Evolutionary conservation across 2,888 invertebrate genomes (phyloP), one percentile per base, ranked within the genome.

Genomic region (Malthinus seriepunctatus): DNA sequence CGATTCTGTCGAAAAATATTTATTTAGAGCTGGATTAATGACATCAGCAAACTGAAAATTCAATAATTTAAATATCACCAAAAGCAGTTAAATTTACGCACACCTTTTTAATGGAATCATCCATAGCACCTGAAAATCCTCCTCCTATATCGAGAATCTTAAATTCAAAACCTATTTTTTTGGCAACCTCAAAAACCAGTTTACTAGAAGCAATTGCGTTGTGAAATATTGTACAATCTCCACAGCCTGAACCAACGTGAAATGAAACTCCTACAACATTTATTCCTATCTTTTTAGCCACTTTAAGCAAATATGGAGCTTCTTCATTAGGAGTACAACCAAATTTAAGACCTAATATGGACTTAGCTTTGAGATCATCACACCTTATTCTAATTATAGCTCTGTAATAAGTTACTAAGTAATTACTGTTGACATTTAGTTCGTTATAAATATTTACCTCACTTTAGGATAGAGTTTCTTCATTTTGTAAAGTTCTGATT

Each of bases 171-270:
- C 95, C 97, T 51, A 92, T 79, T 35, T 83, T 78, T 14, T 80
- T 77, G 0, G 87, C 94, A 67, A 88, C 80, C 65, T 89, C 84
- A 79, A 95, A 95, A 32, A 73, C 53, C 54, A 83, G 82, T 37
- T 87, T 85, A 5, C 90, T 86, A 62, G 86, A 84, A 37, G 81
- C 80, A 56, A 97, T 88, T 33, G 93, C 97, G 45, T 89, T 86
- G 47, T 85, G 81, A 79, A 91, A 97, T 42, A 93, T 93, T 4
- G 82, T 86, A 12, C 89, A 86, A 77, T 95, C 94, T 39, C 84
- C 82, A 71, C 96, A 95, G 12, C 95, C 95, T 3, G 95, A 95
- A 1, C 97, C 97, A 65, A 97, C 97, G 79, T 97, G 97, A 83
- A 97, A 97, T 69, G 95, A 93, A 8, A 89, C 84, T 35, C 91